These are phyloP conservation scores for Calephelis perditalis DNA, from an alignment of 2,888 invertebrate genomes.

Conservation along the genomic window DNA sequence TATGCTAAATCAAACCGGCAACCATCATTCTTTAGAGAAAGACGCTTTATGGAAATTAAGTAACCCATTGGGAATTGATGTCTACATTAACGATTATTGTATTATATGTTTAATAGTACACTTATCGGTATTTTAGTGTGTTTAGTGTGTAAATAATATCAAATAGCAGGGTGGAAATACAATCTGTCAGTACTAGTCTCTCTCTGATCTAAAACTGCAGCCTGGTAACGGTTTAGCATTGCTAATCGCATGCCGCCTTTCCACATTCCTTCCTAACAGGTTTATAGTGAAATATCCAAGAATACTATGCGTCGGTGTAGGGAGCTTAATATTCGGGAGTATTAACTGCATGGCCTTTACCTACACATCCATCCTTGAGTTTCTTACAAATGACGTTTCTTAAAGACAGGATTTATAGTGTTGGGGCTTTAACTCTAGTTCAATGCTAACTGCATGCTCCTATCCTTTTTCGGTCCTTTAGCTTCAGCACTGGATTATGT, in stretches of 20 bases:
- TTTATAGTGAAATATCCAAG: conserved; percentile 41
- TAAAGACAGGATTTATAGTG: conserved; percentile 35
- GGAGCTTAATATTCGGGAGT: conserved; percentile 39
- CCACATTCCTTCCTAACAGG: conserved; percentile 49
- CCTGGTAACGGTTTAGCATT: conserved; percentile 30
- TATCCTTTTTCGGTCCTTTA: conserved; percentile 47
- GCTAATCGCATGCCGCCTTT: conserved; percentile 59
- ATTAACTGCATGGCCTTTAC: conserved; percentile 55
- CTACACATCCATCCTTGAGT: conserved; percentile 39
- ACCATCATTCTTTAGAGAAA: conserved; percentile 49
- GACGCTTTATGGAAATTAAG: conserved; percentile 38
- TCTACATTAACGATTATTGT: conserved; percentile 46
- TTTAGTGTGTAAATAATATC: conserved; percentile 30
- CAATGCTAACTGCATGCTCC: conserved; percentile 56
- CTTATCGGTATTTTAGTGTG: conserved; percentile 39
- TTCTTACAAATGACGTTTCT: conserved; percentile 32
- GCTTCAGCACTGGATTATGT: conserved; percentile 39
- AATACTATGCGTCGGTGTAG: conserved; percentile 31
- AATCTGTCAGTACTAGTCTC: background rate
- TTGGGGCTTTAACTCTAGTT: conserved; percentile 46
- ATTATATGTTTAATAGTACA: conserved; percentile 38
- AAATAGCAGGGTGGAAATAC: conserved; percentile 11
- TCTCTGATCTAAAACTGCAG: conserved; percentile 22
- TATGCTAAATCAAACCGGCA: conserved; percentile 39
- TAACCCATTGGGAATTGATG: conserved; percentile 50